Evolutionary conservation across 2,888 invertebrate species (phyloP), one percentile per base, ranked within the genome.

Genomic region (Ypsolopha sequella): DNA sequence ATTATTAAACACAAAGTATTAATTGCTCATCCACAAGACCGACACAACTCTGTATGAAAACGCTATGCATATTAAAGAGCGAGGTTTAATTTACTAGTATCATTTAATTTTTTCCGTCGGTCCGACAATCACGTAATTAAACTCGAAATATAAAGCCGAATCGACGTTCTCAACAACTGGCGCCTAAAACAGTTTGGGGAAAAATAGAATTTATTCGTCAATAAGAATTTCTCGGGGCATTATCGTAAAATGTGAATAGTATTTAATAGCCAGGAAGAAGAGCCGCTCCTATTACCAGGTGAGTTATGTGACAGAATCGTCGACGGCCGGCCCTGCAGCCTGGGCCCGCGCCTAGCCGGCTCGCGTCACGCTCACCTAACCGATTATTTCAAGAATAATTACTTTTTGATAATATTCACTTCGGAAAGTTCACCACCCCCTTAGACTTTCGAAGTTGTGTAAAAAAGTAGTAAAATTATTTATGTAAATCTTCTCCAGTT

Each of bases 11-110:
- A 75, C 76, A 75, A 74, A 13, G 64, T 80, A 80, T 81, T 82
- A 81, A 82, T 84, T 81, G 77, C 78, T 13, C 48, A 39, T 8
- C 13, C 11, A 24, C 24, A 43, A 43, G 9, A 13, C 38, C 33
- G 39, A 14, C 39, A n/a, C 36, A 77, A 79, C 76, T 79, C 80
- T 79, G 78, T 80, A 78, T 77, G 78, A 78, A 73, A 78, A 77
- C 71, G 76, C 79, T 78, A 82, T 82, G 84, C 81, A 82, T 82
- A 84, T 82, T 80, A 80, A 79, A 78, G 70, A 71, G 64, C 76
- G 66, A 75, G 74, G 72, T 76, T 80, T 80, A 81, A 82, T 82
- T 85, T 80, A 82, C 76, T 73, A 73, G 73, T 69, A 67, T 70
- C 68, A 66, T 70, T 61, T 63, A 73, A 64, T 64, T 66, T 61